These are phyloP conservation scores for Pammene fasciana DNA, from an alignment of 2,888 invertebrate genomes.

Conservation along the genomic window DNA sequence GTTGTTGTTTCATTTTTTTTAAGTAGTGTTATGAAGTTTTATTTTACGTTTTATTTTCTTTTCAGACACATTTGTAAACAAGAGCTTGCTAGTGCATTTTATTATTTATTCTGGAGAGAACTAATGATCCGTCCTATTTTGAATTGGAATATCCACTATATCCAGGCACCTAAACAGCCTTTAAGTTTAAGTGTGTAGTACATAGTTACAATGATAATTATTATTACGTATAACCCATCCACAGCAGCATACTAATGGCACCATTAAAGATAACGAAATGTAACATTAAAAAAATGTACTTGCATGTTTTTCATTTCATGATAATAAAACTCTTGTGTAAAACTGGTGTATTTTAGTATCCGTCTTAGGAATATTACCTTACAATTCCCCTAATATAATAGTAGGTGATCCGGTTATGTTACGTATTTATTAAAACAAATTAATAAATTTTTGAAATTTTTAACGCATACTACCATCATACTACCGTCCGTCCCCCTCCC, in stretches of 20 bases:
- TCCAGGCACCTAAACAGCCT: conserved; percentile 48
- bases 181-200: conserved; percentile 55
- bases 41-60: conserved; percentile 42
- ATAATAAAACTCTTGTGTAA: conserved; percentile 70
- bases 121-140: conserved; percentile 64
- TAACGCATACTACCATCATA: too few species aligned
- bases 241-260: conserved; percentile 74
- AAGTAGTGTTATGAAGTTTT: conserved; percentile 45
- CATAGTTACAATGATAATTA: conserved; percentile 51
- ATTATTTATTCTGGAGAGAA: conserved; percentile 28
- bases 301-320: conserved; percentile 75
- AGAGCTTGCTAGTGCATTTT: conserved; percentile 58
- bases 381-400: too few species aligned
- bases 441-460: too few species aligned
- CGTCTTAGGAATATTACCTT: neutral
- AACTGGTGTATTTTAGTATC: conserved; percentile 40
- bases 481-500: too few species aligned
- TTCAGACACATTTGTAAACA: conserved; percentile 43
- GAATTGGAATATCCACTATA: conserved; percentile 53
- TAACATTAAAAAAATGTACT: conserved; percentile 75
- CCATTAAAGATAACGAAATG: conserved; percentile 63
- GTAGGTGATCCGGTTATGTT: too few species aligned
- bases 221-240: conserved; percentile 67
- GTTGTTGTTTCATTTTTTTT: conserved; percentile 49
- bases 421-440: too few species aligned